Base-by-base conservation (phyloP, 2,113 vertebrate genomes). In the Xiphophorus hellerii region DNA sequence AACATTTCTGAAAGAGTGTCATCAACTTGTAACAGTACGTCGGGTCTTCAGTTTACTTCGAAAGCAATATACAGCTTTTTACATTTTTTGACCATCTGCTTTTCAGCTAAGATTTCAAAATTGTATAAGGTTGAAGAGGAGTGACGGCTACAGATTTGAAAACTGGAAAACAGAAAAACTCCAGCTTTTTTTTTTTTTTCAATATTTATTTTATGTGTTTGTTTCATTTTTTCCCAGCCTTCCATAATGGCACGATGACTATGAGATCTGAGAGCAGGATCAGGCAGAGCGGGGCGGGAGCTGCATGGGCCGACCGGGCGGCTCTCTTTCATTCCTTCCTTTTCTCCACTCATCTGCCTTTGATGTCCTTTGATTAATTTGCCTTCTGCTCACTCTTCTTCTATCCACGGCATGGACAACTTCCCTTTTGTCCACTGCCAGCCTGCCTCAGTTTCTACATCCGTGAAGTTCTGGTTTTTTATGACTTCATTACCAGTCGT, bases 311-410 rank as follows among this genome's bases (percentile, higher is more conserved):
- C 88, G 90, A 92, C 90, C 69, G 60, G 83, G 87, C 90, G 85
- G 92, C 89, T 64, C 82, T 87, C 90, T 90, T 93, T 91, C 84
- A 92, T 94, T 87, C 69, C 75, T 74, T 75, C 83, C 71, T 77
- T 81, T 74, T 73, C 70, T 83, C 74, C 60, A 61, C 67, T 80
- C 73, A 62, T 80, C 83, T 77, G 69, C 80, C 91, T 94, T 94
- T 94, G 92, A 95, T 91, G 89, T 94, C 68, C 78, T 90, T 87
- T 93, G 92, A 94, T 94, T 94, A 94, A 89, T 89, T 88, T 87
- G 90, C 77, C 85, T 88, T 92, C 87, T 82, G 85, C 81, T 80
- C 71, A 60, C 79, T 87, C 76, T 78, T 73, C 78, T 66, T 88
- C 77, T 67, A 1, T 67, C 78, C 78, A 86, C 35, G 84, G 73